These are phyloP conservation scores for Graphium colonna DNA, from an alignment of 2,888 invertebrate genomes.

Conservation along the genomic window DNA sequence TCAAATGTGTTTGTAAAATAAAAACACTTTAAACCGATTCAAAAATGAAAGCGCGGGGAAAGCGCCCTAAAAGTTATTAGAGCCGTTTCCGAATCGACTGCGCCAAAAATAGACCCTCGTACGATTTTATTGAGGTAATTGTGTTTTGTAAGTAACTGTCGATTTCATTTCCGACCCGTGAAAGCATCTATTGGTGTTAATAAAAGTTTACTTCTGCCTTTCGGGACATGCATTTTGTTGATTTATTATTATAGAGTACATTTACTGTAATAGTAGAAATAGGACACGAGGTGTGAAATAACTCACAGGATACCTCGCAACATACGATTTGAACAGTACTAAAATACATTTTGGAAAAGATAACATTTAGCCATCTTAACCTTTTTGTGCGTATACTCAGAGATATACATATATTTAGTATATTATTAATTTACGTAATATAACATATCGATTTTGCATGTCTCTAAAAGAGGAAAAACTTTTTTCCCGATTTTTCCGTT, in stretches of 20 bases:
- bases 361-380: too few species aligned
- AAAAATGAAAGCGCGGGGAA: slow-evolving; percentile 8
- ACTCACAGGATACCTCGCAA: too few species aligned
- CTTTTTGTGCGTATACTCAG: too few species aligned
- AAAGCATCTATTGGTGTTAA: slow-evolving; percentile 39
- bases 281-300: too few species aligned
- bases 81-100: slow-evolving; percentile 35
- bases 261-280: too few species aligned
- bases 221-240: background rate
- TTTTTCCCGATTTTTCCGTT: too few species aligned
- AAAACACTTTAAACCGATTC: background rate
- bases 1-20: background rate
- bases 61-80: slow-evolving; percentile 22
- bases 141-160: slow-evolving; percentile 57
- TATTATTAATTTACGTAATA: too few species aligned
- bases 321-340: too few species aligned
- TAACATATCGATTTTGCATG: too few species aligned
- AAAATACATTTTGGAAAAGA: too few species aligned
- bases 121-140: slow-evolving; percentile 59
- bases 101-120: slow-evolving; percentile 44
- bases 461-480: too few species aligned
- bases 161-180: slow-evolving; percentile 52
- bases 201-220: slow-evolving; percentile 9
- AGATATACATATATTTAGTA: too few species aligned
- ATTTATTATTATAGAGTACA: background rate